These are phyloP conservation scores for Takifugu rubripes DNA, from an alignment of 2,797 vertebrate species.

Conservation along the genomic window DNA sequence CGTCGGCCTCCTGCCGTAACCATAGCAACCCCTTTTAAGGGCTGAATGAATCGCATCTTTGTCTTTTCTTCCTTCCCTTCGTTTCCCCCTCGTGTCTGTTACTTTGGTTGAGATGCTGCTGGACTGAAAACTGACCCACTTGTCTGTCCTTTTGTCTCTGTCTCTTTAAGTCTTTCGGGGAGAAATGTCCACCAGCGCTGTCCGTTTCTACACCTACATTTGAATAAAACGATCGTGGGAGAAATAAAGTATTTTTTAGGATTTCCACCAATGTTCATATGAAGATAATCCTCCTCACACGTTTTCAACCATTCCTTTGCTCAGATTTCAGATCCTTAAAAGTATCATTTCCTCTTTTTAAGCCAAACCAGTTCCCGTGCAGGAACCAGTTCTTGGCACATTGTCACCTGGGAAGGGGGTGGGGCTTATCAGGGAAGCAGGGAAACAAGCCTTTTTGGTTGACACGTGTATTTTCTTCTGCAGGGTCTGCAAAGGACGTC, in stretches of 20 bases:
- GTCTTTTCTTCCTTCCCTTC: constrained; percentile 33
- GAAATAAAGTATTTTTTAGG: neutral
- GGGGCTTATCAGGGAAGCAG: too few relatives aligned
- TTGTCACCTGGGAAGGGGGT: too few relatives aligned
- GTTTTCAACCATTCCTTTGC: too few relatives aligned
- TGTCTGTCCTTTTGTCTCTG: neutral
- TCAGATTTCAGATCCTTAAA: too few relatives aligned
- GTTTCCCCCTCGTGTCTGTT: constrained; percentile 24
- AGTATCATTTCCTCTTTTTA: too few relatives aligned
- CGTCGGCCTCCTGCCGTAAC: constrained; percentile 34
- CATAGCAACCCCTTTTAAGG: constrained; percentile 53
- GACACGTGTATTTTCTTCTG: constrained; percentile 6
- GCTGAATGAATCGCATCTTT: constrained; percentile 60
- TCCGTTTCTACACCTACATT: too few relatives aligned
- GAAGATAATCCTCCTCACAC: neutral
- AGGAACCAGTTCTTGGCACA: too few relatives aligned
- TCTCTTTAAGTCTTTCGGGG: neutral
- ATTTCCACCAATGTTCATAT: neutral
- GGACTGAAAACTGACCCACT: neutral
- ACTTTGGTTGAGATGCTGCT: constrained; percentile 5
- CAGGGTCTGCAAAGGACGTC: constrained; percentile 63
- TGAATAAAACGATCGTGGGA: neutral
- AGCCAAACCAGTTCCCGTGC: too few relatives aligned
- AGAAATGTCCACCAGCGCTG: too few relatives aligned
- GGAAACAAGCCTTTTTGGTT: too few relatives aligned